Percentiles rank a stretch among this genome's conserved stretches.
These are phyloP conservation scores for Papilio dardanus DNA, from an alignment of 1,140 invertebrate genomes.

Conservation along the genomic window DNA sequence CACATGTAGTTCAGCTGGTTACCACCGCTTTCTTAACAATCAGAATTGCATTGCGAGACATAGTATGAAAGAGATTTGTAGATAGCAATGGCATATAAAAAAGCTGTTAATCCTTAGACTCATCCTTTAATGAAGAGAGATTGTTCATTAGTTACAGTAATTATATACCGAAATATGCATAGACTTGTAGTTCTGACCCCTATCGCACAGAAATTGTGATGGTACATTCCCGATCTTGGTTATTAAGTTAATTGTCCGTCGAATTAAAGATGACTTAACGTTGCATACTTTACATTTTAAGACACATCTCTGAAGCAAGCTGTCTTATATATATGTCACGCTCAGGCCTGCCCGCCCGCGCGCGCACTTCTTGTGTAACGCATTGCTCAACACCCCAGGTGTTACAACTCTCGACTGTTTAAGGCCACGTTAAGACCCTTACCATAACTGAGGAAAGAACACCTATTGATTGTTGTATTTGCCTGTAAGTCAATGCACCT, in stretches of 20 bases:
- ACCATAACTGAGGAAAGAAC: background rate
- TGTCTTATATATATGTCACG: background rate
- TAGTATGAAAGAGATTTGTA: background rate
- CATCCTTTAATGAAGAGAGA: background rate
- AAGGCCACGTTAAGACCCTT: background rate
- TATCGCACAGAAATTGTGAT: too few species aligned
- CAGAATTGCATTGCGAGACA: background rate
- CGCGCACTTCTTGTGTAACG: background rate
- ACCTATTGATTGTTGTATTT: background rate
- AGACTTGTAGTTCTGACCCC: too few species aligned
- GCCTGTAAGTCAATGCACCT: too few species aligned
- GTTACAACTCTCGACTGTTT: background rate
- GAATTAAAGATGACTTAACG: background rate
- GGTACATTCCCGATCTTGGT: too few species aligned
- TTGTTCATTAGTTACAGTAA: background rate
- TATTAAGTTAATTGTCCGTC: background rate
- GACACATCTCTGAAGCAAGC: background rate
- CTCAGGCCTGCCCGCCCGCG: background rate
- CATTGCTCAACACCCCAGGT: conserved; percentile 12
- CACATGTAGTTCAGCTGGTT: background rate
- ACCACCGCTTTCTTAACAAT: background rate
- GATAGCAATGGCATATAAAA: background rate
- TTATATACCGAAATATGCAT: too few species aligned
- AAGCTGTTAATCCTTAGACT: background rate
- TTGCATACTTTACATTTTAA: background rate